Conservation (phyloP, 2,797 vertebrate genomes). For the Muscicapa comitata region DNA sequence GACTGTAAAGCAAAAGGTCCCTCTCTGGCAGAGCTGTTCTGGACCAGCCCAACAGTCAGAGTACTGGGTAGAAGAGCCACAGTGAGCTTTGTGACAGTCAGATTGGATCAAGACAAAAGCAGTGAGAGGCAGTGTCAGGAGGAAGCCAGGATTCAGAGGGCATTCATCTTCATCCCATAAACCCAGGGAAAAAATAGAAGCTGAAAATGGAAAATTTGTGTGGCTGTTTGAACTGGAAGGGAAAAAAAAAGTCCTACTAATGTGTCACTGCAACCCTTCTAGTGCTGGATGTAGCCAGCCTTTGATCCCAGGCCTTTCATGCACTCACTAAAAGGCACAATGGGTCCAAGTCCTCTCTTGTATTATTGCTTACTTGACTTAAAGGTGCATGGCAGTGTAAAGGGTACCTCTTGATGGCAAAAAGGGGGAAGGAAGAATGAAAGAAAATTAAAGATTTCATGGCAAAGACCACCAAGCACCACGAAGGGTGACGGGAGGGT, state of each 20-base stretch:
- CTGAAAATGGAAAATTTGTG: constrained; percentile 23
- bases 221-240: neutral
- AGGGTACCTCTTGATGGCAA: neutral
- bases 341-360: neutral
- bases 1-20: neutral
- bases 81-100: neutral
- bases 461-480: neutral
- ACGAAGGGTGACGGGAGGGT: rapidly evolving
- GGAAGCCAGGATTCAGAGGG: neutral
- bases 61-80: neutral
- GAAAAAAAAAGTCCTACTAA: neutral
- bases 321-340: neutral
- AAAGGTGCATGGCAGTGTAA: neutral
- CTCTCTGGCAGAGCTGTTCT: neutral
- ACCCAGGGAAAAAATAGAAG: neutral
- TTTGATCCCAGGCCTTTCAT: constrained; percentile 37
- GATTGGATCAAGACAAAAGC: neutral
- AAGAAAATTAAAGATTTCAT: constrained; percentile 10
- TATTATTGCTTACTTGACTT: constrained; percentile 22
- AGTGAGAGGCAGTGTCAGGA: neutral
- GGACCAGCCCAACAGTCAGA: neutral
- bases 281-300: neutral
- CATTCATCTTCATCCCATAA: neutral
- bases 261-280: neutral
- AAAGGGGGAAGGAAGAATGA: neutral